Evolutionary conservation across 2,113 vertebrate genomes (phyloP), one percentile per base, ranked within the genome.

Genomic region (Indicator maculatus): DNA sequence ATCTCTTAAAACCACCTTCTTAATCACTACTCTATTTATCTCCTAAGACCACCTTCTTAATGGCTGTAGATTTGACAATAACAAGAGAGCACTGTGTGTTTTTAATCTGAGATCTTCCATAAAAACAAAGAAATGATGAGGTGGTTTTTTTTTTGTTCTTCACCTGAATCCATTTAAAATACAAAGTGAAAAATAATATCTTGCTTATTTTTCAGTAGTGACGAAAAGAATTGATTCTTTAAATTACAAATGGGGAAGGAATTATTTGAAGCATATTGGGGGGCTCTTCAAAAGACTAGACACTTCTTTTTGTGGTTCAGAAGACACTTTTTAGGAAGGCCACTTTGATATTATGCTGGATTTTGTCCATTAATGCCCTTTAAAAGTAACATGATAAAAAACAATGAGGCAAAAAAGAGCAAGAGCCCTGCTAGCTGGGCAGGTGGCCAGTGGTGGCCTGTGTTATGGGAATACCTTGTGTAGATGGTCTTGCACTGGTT

Each of bases 1-100:
- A 94, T 92, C 95, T 96, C 88, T 91, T 93, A 96, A 96, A 88
- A 93, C 88, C 65, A 83, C 56, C 38, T 83, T 76, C 83, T 80
- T 96, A 93, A 94, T 80, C 80, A 27, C 81, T 38, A 20, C 59
- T 67, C 77, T 89, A 65, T 89, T 96, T 91, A 93, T 87, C 88
- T 95, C 74, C 87, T 83, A 96, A 95, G 83, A 85, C 92, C 80
- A 69, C 21, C 17, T 75, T 86, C 89, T 84, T 95, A 95, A 94
- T 88, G 95, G 91, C 90, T 92, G 41, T 36, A 53, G 78, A 78
- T 92, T 88, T 63, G 45, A 92, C 91, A 89, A 80, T 76, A 89
- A 27, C 33, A 70, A 70, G 92, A 71, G 75, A 86, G 64, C 73
- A 64, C 33, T 52, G 33, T 75, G 75, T 88, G 53, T 94, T 93